phyloP scores from a whole-genome alignment of 2,888 invertebrate genomes.

The Epiblema foenella region DNA sequence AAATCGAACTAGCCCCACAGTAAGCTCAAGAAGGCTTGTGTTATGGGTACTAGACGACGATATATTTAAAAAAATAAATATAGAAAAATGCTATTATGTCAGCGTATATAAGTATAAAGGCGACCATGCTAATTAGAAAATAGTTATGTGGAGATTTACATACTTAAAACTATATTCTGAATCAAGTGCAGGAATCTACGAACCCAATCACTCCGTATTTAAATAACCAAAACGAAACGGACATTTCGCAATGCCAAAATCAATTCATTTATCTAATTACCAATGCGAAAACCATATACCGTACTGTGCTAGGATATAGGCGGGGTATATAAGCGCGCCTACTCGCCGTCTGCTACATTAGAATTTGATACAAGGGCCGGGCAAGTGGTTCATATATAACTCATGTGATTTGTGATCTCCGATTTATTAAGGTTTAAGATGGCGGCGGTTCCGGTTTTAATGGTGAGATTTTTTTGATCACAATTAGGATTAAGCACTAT shows the following conservation, averaged over 20 bases:
- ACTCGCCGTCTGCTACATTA: constrained; percentile 47
- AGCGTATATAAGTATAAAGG: too few species aligned
- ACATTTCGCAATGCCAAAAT: constrained; percentile 18
- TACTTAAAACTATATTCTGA: too few species aligned
- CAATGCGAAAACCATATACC: constrained; percentile 39
- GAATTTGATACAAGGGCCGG: constrained; percentile 49
- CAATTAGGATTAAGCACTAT: not conserved
- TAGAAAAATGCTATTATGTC: too few species aligned
- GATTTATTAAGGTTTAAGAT: constrained; percentile 46
- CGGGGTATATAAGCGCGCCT: constrained; percentile 52
- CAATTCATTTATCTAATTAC: constrained; percentile 29
- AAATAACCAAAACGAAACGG: constrained; percentile 30
- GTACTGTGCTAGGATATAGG: constrained; percentile 2
- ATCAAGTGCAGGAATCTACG: too few species aligned
- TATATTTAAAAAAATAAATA: too few species aligned
- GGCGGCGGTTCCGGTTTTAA: constrained; percentile 48
- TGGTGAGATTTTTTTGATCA: constrained; percentile 46
- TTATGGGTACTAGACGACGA: too few species aligned
- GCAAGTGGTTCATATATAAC: constrained; percentile 51
- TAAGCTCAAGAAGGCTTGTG: too few species aligned
- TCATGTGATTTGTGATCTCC: constrained; percentile 60
- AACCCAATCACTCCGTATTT: too few species aligned
- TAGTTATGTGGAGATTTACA: too few species aligned
- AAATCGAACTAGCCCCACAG: too few species aligned
- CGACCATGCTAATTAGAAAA: too few species aligned